Conservation (phyloP, 2,113 vertebrate genomes). For the Prolemur simus region DNA sequence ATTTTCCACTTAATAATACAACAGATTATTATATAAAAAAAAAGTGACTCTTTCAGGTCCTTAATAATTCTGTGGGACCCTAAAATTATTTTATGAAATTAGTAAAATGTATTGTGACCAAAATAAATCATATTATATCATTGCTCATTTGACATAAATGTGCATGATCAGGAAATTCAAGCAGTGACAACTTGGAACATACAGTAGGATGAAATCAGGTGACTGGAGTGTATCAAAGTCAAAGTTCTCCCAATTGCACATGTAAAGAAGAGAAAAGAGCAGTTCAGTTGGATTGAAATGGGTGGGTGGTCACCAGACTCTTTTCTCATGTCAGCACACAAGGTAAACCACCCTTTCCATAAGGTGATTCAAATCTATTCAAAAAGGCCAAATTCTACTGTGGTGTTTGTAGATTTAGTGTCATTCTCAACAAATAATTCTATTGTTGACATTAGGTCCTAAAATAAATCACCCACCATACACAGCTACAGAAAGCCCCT, state of each 20-base stretch:
- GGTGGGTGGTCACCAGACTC: background rate
- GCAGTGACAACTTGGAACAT: background rate
- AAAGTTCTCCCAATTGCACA: background rate
- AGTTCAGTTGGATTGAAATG: background rate
- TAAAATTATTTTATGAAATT: conserved; percentile 34
- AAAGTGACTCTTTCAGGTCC: background rate
- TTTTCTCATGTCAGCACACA: background rate
- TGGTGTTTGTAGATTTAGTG: background rate
- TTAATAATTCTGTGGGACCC: background rate
- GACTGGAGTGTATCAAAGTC: background rate
- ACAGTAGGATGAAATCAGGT: background rate
- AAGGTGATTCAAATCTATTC: background rate
- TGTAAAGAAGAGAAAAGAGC: background rate
- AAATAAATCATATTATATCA: background rate
- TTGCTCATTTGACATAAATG: background rate
- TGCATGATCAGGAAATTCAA: background rate
- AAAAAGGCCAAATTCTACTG: background rate
- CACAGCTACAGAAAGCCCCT: background rate
- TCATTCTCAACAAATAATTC: background rate
- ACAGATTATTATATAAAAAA: background rate
- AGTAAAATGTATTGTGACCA: background rate
- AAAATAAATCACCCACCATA: background rate
- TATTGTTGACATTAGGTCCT: background rate
- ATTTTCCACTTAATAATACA: background rate
- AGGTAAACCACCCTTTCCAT: background rate